Evolutionary conservation across 2,888 invertebrate genomes (phyloP), one percentile per base, ranked within the genome.

Genomic region (Drosophila rellima): DNA sequence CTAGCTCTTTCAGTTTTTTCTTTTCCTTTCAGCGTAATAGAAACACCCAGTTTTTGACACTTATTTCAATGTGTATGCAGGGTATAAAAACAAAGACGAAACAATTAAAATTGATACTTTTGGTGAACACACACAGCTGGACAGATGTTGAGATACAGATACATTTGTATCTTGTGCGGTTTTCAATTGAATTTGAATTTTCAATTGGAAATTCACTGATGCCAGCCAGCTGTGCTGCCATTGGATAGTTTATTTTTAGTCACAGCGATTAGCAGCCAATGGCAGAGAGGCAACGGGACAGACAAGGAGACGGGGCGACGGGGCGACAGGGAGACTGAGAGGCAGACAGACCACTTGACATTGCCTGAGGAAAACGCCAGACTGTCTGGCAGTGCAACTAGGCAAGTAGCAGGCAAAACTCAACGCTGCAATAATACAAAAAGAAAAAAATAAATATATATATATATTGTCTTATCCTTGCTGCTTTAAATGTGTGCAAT

Each of bases 201-300:
- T 44, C 42, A 33, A 44, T 31, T 68, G 54, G 45, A 57, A 62
- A 61, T 60, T 50, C 69, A 72, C 62, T 82, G 84, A 87, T 70
- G 80, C 54, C 65, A 37, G 56, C 62, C 87, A 87, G 80, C 85
- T 82, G 87, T 56, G 75, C 78, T 59, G 60, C 81, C 65, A 86
- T 86, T 86, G 86, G 88, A 63, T 56, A 54, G 20, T 72, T 70
- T 88, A 86, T 74, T 69, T 88, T 73, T 82, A 82, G 76, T 39
- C 29, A 11, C 47, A 42, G 71, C 80, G 83, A 86, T 88, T 86
- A 84, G 87, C 88, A 89, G 81, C 89, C 89, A 87, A 89, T 89
- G 79, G 88, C 75, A 83, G 65, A 52, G 60, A 48, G 35, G 44
- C 50, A 15, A 35, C 2, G 29, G 44, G 52, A 17, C 52, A 29